These are phyloP conservation scores for Phycodurus eques DNA, from an alignment of 2,113 vertebrate species.

Conservation along the genomic window DNA sequence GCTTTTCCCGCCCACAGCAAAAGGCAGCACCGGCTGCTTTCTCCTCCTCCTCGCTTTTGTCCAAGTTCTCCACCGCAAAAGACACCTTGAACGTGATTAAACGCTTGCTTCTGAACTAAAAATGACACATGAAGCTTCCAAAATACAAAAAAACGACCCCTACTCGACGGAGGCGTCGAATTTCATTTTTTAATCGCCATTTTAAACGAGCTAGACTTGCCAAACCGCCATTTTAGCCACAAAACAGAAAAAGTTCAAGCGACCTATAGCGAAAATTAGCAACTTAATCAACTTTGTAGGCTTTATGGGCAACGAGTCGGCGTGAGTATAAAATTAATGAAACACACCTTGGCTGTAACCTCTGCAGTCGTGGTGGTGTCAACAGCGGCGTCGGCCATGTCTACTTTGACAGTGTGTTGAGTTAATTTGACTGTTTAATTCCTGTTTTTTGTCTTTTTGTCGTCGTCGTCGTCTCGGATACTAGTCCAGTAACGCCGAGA, in stretches of 20 bases:
- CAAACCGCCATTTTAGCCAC: background rate
- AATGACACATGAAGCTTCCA: background rate
- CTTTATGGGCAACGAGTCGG: slow-evolving; percentile 30
- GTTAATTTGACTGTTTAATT: slow-evolving; percentile 40
- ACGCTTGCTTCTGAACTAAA: background rate
- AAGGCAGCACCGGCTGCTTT: background rate
- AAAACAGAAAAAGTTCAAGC: background rate
- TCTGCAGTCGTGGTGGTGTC: slow-evolving; percentile 73
- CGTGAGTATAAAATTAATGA: slow-evolving; percentile 27
- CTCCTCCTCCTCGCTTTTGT: background rate
- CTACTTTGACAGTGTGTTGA: slow-evolving; percentile 31
- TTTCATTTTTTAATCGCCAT: background rate
- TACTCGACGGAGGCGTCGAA: background rate
- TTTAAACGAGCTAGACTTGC: background rate
- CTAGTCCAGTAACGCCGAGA: slow-evolving; percentile 50
- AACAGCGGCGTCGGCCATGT: slow-evolving; percentile 79
- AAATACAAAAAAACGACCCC: no score
- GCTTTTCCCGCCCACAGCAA: slow-evolving; percentile 4
- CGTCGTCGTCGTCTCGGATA: slow-evolving; percentile 39
- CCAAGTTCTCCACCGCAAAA: background rate
- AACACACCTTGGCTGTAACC: slow-evolving; percentile 78
- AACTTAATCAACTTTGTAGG: slow-evolving; percentile 39
- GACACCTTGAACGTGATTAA: background rate
- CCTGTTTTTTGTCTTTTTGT: slow-evolving; percentile 32
- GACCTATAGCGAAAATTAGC: background rate